These are phyloP conservation scores for Piliocolobus tephrosceles DNA, from an alignment of 2,113 vertebrate genomes.

Conservation along the genomic window DNA sequence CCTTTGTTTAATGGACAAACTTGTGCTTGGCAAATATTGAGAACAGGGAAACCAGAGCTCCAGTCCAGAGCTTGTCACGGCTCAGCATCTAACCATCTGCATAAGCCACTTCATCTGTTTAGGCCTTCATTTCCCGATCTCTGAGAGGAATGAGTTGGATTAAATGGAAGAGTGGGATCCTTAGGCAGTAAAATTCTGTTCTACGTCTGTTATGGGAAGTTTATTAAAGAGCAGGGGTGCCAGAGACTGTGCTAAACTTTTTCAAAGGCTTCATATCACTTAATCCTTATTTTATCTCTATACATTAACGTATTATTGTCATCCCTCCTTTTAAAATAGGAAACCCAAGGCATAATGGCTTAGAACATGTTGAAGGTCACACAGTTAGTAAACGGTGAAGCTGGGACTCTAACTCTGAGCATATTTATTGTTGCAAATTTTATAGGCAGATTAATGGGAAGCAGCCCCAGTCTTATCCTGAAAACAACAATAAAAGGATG, in stretches of 20 bases:
- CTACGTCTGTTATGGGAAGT: background rate
- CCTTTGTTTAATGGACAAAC: background rate
- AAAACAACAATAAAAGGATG: constrained; percentile 64
- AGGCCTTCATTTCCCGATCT: background rate
- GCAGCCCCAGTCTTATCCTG: background rate
- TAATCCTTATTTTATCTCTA: background rate
- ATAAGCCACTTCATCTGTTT: background rate
- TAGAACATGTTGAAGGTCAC: constrained; percentile 54
- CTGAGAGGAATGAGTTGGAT: background rate
- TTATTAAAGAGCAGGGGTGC: background rate
- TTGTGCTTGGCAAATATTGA: background rate
- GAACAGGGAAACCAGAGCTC: background rate
- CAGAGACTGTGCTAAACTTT: background rate
- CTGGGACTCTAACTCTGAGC: background rate
- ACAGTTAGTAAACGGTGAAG: constrained; percentile 24
- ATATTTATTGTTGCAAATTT: constrained; percentile 50
- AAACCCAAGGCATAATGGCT: background rate
- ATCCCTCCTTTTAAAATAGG: background rate
- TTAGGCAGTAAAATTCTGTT: background rate
- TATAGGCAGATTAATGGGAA: constrained; percentile 62
- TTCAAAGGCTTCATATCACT: background rate
- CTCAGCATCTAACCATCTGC: background rate
- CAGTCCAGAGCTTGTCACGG: background rate
- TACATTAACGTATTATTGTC: background rate
- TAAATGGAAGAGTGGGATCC: background rate